Evolutionary conservation across 2,888 invertebrate genomes (phyloP), one percentile per base, ranked within the genome.

Genomic region (Pimpla rufipes): DNA sequence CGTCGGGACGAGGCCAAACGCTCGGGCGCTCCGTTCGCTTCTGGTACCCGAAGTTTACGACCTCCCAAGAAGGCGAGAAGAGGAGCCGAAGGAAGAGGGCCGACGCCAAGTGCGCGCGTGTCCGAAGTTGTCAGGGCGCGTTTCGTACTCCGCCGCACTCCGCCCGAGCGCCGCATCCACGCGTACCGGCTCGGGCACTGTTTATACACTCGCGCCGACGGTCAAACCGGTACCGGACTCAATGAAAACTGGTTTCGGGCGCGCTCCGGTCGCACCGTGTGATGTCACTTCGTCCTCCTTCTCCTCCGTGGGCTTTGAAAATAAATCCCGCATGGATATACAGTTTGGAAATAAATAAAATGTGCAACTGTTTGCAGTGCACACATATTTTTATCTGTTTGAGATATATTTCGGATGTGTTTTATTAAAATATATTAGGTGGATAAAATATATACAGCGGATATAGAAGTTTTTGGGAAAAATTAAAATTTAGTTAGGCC

Each of bases 191-290:
- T 64, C 21, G 6, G 18, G 23, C 57, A 62, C 78, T 70, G 83
- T 62, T 42, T 74, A 59, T 57, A 57, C 23, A 29, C 13, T 13
- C 37, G 68, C 18, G 29, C 23, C 71, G 77, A 76, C 80, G 79
- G 55, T 82, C 64, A 88, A 89, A 88, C 90, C 88, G 88, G 90
- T 90, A 90, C 87, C 74, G 83, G 84, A 87, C 85, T 87, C 89
- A 89, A 89, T 88, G 89, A 86, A 86, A 89, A 90, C 89, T 86
- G 89, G 88, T 89, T 88, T 74, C 23, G 68, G 40, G n/a, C n/a
- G n/a, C 47, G 23, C 85, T 86, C 82, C 75, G 78, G 75, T 76
- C 84, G 85, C 35, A 84, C n/a, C 13, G 87, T 87, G 87, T 87
- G 87, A 89, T 88, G 89, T 90, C 89, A 89, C 87, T 90, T 88